Base-by-base conservation (phyloP, 1,140 invertebrate species). In the Panonychus citri region DNA sequence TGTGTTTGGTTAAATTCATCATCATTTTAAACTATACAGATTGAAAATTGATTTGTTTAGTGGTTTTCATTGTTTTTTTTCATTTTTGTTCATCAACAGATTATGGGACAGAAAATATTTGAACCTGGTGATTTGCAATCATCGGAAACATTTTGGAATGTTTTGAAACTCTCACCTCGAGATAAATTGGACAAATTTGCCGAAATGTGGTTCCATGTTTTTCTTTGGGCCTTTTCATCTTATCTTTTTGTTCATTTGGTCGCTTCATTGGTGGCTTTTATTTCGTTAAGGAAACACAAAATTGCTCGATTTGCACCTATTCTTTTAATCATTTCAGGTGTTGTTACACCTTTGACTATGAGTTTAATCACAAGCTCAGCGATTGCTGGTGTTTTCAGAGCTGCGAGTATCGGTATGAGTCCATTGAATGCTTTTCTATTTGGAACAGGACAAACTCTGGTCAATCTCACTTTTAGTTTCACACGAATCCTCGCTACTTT, bases 191-290 rank as follows among this genome's bases (percentile, higher is more conserved):
- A 52, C 50, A 52, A 17, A 17, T 52, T 64, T 66, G 43, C 77
- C 73, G 87, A 90, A 70, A 94, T 94, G 81, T 93, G 87, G 87
- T 93, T 91, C 69, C 82, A 88, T 64, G 80, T 93, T 63, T 89
- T 89, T 73, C 71, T 93, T 55, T 93, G 86, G 86, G 84, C 85
- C 19, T 73, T 94, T 62, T 86, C 89, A 67, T 90, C 87, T 17
- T 93, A 87, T 25, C 76, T 91, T 64, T 79, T 93, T 66, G 83
- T 93, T 50, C 88, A 94, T 70, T 78, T 81, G 21, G 80, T 86
- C 64, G 87, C 86, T 57, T 84, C 83, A n/a, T 68, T 83, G 21
- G 84, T 93, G 60, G 84, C 87, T 24, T 88, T 93, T 70, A 79
- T 79, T 43, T 87, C 83, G 53, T 72, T 94, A 54, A 74, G 86